Base-by-base conservation (phyloP, 2,113 vertebrate species). In the Passer montanus region DNA sequence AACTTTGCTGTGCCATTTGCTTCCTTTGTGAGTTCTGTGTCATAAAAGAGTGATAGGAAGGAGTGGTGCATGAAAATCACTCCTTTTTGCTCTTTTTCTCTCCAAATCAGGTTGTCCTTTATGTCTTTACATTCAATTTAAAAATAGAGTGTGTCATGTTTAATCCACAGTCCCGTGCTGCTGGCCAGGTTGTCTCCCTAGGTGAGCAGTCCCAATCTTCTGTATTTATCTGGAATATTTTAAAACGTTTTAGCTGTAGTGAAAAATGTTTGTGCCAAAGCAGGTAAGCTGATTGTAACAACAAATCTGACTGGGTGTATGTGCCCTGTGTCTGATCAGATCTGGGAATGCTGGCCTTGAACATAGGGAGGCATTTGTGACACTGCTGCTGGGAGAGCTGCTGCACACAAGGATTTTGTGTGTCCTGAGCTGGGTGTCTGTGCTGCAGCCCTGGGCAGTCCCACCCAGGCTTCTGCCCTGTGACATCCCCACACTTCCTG, bases 151-250 rank as follows among this genome's bases (percentile, higher is more conserved):
- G 11, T 63, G 17, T 39, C 2, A 4, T 58, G 28, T 33, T 67
- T 53, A 37, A 39, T 80, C 28, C 7, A 4, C 19, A 2, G 19
- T 67, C 1, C 0, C 0, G 0, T 64, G 69, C 53, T 84, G 49
- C 89, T 78, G 93, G 33, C 23, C 43, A 13, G 31, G 37, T 63
- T 81, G 30, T 50, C 21, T 69, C 53, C 47, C 14, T 24, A 7
- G 33, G 20, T 33, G 47, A 74, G 47, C 68, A 39, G 18, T 84
- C 64, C 31, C 26, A 37, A 6, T 73, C 26, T 46, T 70, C 52
- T 62, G n/a, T 22, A 7, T 91, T 91, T 72, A 14, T 43, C 52
- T 59, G 53, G 31, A 86, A 64, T 53, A 49, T 60, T 94, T 62
- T 14, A 69, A 44, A 85, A 76, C 0, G 1, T 80, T 90, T 82